These are phyloP conservation scores for Drosophila dunni DNA, from an alignment of 1,140 invertebrate species.

Conservation along the genomic window DNA sequence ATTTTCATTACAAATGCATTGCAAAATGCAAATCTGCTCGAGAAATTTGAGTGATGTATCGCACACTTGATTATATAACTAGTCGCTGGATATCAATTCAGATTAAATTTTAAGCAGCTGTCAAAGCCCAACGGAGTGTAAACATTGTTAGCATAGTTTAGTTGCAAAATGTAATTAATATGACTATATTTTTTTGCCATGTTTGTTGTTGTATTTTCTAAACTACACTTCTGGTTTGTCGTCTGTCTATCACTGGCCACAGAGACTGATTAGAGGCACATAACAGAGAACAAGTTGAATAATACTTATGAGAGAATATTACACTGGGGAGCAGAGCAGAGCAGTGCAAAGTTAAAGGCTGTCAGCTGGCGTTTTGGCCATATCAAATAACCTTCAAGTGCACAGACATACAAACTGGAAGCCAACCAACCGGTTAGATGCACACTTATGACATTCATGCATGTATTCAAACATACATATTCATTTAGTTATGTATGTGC, in stretches of 20 bases:
- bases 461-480: constrained; percentile 4
- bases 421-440: constrained; percentile 65
- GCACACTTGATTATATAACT: constrained; percentile 7
- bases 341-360: constrained; percentile 32
- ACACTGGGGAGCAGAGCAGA: not conserved
- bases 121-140: constrained; percentile 26
- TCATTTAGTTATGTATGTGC: constrained; percentile 45
- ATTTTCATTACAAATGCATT: not conserved
- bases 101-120: constrained; percentile 20
- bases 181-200: not conserved
- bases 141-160: constrained; percentile 51
- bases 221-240: constrained; percentile 36
- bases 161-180: constrained; percentile 58
- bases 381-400: constrained; percentile 78
- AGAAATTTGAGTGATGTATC: not conserved
- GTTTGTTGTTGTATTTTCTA: not conserved
- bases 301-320: not conserved
- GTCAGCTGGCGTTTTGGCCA: constrained; percentile 37
- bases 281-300: constrained; percentile 2
- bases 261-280: constrained; percentile 26
- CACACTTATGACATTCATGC: constrained; percentile 41
- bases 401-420: constrained; percentile 33
- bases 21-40: not conserved
- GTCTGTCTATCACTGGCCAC: constrained; percentile 1
- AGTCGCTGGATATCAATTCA: constrained; percentile 24